A percentile compares a stretch with the other conserved stretches of the same genome.
Evolutionary conservation across 2,888 invertebrate species (phyloP).

Genomic region (Ferrisia virgata): DNA sequence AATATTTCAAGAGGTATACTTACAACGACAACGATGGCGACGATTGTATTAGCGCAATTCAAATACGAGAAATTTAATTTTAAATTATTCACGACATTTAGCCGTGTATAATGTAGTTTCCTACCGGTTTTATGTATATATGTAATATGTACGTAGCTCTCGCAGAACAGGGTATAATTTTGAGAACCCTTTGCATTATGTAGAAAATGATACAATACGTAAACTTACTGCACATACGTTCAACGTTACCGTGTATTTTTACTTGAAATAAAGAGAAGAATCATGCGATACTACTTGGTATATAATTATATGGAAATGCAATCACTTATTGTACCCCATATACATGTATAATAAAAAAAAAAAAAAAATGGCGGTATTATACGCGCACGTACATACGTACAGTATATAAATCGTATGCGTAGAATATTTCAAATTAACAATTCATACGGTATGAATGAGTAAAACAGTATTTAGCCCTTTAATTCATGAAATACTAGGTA

Average conservation of each 20-base stretch:
- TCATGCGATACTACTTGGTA: not conserved
- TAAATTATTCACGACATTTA: slow-evolving; percentile 1
- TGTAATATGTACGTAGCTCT: not conserved
- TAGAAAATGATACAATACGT: slow-evolving; percentile 9
- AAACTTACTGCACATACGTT: not conserved
- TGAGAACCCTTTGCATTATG: slow-evolving; percentile 17
- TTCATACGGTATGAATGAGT: not conserved
- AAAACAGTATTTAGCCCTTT: not conserved
- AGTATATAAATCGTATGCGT: not conserved
- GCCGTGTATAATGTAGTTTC: not conserved
- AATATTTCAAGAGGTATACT: not conserved
- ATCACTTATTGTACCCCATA: not conserved
- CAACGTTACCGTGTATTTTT: not conserved
- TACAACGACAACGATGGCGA: not conserved
- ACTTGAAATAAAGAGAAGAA: not conserved
- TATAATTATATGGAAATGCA: slow-evolving; percentile 17
- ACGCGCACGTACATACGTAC: not conserved
- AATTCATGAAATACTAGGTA: not conserved
- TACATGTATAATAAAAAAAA: not conserved
- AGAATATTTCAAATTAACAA: not conserved
- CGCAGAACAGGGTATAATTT: not conserved
- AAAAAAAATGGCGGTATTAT: not conserved
- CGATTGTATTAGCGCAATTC: not conserved
- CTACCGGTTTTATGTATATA: not conserved
- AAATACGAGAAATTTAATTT: not conserved